Conservation (phyloP, 2,113 vertebrate genomes). For the Melanocharis versteri region DNA sequence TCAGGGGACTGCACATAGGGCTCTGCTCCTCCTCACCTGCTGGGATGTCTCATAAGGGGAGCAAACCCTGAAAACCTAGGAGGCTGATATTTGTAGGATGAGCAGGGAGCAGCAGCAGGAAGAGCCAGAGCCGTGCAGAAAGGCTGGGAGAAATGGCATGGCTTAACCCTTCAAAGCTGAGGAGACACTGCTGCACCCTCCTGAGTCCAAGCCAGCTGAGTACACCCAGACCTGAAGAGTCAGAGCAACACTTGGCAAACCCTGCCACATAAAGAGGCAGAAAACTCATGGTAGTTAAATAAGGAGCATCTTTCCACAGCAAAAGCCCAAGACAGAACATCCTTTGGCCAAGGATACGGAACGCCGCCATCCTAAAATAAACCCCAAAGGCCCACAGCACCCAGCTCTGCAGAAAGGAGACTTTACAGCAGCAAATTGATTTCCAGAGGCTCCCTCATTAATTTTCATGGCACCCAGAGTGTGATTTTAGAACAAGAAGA, state of each 20-base stretch:
- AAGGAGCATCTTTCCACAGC: neutral
- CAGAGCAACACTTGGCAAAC: neutral
- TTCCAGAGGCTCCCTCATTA: conserved; percentile 56
- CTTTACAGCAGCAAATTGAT: conserved; percentile 56
- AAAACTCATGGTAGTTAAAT: neutral
- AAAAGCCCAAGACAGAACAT: neutral
- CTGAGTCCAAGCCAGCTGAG: neutral
- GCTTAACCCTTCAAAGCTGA: neutral
- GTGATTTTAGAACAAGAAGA: conserved; percentile 55
- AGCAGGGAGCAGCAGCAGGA: neutral
- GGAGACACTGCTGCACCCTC: neutral
- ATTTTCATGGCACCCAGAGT: conserved; percentile 58
- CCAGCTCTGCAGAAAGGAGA: neutral
- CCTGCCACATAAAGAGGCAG: neutral
- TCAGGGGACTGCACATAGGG: neutral
- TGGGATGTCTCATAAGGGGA: neutral
- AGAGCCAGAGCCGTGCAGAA: neutral
- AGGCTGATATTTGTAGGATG: neutral
- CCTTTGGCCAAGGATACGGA: neutral
- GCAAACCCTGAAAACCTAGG: neutral
- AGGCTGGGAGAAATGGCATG: neutral
- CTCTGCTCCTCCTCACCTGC: neutral
- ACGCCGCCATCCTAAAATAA: neutral
- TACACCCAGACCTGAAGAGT: neutral
- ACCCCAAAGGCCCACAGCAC: neutral